Evolutionary conservation across 2,113 vertebrate species (phyloP), one percentile per base, ranked within the genome.

Genomic region (Xiphias gladius): DNA sequence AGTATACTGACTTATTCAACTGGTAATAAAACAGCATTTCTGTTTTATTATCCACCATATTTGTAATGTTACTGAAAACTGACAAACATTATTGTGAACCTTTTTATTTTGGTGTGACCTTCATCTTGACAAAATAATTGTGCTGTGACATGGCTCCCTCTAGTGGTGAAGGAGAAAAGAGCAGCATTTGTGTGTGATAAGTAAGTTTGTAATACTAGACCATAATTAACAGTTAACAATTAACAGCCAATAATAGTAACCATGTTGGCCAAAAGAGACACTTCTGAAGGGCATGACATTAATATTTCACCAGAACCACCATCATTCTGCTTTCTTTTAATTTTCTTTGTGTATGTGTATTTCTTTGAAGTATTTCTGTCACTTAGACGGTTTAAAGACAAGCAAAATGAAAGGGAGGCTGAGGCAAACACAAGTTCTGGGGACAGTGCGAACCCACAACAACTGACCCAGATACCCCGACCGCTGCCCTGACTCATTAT

Each of bases 61-160:
- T 37, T 72, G 11, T 39, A n/a, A 3, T 55, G 3, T 61, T 12
- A 13, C 7, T 58, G 1, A 57, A 77, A 69, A 64, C 10, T 16
- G 28, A 26, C 16, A 41, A 50, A 9, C 17, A 55, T 0, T 55
- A 20, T 43, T 65, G n/a, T 16, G 3, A 68, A 20, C n/a, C 6
- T 35, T 46, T 63, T 66, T 8, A 20, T 32, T 77, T 63, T 14
- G 0, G 28, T 12, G 9, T 28, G 22, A 1, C 13, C 20, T 55
- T 63, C 7, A 73, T 54, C 17, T 30, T 3, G 0, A n/a, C 26
- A 19, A 14, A 20, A 72, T 3, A 24, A 9, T 35, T 32, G 2
- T 39, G 61, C 30, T 68, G 82, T 86, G 17, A 14, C 28, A 32
- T 50, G 63, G 76, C 88, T 72, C 92, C 93, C 86, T 83, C 94